A percentile compares a stretch with the other conserved stretches of the same genome.
Conservation (phyloP, 2,113 vertebrate species). For the Proterorhinus semilunaris region DNA sequence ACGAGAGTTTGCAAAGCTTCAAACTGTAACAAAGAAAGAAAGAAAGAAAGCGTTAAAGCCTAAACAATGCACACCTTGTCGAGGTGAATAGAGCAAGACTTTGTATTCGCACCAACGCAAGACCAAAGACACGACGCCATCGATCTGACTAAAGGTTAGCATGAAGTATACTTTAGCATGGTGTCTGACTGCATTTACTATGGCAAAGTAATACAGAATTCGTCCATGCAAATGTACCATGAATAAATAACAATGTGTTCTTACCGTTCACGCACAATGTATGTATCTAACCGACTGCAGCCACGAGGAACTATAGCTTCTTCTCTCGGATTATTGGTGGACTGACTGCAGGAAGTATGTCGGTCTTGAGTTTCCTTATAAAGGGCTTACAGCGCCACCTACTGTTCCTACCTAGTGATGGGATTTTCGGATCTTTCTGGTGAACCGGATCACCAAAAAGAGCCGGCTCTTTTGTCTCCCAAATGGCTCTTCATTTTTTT, state of each 20-base stretch:
- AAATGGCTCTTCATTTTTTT: too few relatives aligned
- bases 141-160: constrained; percentile 9
- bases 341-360: too few relatives aligned
- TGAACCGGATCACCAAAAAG: too few relatives aligned
- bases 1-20: not conserved
- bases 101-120: not conserved
- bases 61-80: not conserved
- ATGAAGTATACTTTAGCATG: constrained; percentile 58
- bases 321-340: too few relatives aligned
- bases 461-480: too few relatives aligned
- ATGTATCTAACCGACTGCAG: not conserved
- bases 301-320: not conserved
- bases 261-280: not conserved
- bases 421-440: too few relatives aligned
- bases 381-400: too few relatives aligned
- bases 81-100: not conserved
- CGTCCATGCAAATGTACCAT: constrained; percentile 44
- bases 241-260: too few relatives aligned
- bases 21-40: not conserved
- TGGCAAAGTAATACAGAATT: constrained; percentile 66
- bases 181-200: constrained; percentile 73
- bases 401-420: too few relatives aligned
- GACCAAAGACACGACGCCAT: constrained; percentile 17
- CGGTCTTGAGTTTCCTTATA: too few relatives aligned
- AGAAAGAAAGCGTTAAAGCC: not conserved